Evolutionary conservation across 2,113 vertebrate species (phyloP).

Genomic region (Lycaon pictus): DNA sequence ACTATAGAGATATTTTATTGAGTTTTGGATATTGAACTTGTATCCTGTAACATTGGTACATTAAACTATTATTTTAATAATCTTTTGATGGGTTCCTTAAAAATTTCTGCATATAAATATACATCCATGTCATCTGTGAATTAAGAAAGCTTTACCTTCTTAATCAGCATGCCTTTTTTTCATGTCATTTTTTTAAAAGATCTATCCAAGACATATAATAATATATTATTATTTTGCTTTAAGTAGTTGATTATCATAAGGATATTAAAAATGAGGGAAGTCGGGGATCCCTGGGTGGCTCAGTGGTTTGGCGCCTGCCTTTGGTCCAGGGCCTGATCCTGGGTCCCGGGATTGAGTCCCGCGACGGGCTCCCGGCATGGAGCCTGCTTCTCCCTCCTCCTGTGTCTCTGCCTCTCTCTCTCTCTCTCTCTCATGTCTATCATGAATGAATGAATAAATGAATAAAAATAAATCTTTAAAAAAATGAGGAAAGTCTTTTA

Average conservation of each 20-base stretch:
- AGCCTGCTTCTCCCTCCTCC: too few relatives aligned
- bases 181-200: not conserved
- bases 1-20: not conserved
- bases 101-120: not conserved
- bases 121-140: not conserved
- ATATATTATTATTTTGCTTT: not conserved
- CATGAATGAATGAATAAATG: too few relatives aligned
- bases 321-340: too few relatives aligned
- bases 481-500: not conserved
- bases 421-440: too few relatives aligned
- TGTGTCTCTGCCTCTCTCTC: too few relatives aligned
- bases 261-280: not conserved
- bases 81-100: not conserved
- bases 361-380: too few relatives aligned
- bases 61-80: not conserved
- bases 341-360: too few relatives aligned
- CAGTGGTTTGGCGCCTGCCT: too few relatives aligned
- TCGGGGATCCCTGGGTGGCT: too few relatives aligned
- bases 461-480: not conserved
- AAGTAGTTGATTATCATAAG: not conserved
- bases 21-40: not conserved
- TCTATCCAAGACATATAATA: not conserved
- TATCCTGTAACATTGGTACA: not conserved
- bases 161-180: not conserved
- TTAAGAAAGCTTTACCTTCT: not conserved